Conservation (phyloP, 2,113 vertebrate species). For the Garra rufa region DNA sequence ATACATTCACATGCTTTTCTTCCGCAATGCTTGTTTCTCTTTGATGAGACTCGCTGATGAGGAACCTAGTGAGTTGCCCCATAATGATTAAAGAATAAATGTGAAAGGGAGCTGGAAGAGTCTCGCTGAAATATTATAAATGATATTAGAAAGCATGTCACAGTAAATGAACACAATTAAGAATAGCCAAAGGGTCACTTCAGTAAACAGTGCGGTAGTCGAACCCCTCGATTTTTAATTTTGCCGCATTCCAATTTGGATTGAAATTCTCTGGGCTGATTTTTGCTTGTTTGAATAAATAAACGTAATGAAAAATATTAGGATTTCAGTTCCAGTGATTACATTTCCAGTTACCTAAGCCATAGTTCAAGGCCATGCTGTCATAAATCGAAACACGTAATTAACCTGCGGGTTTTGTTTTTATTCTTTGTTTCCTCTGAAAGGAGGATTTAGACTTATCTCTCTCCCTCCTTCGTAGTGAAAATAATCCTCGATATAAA, state of each 20-base stretch:
- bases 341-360: conserved; percentile 50
- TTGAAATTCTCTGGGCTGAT: conserved; percentile 30
- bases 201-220: conserved; percentile 25
- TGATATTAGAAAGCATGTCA: conserved; percentile 56
- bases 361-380: conserved; percentile 31
- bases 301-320: conserved; percentile 25
- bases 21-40: neutral
- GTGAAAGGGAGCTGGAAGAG: conserved; percentile 39
- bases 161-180: conserved; percentile 56
- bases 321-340: conserved; percentile 35
- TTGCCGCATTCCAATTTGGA: neutral
- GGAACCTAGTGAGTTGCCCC: conserved; percentile 18
- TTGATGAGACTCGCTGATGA: neutral
- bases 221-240: conserved; percentile 28
- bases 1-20: neutral
- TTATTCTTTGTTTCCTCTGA: conserved; percentile 55
- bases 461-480: conserved; percentile 54
- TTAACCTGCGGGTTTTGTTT: conserved; percentile 61
- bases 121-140: conserved; percentile 55
- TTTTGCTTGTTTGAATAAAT: conserved; percentile 32
- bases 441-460: conserved; percentile 41
- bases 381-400: conserved; percentile 55
- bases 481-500: conserved; percentile 32
- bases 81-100: conserved; percentile 35
- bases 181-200: conserved; percentile 27